Conservation (phyloP, 2,888 invertebrate species). For the Biston stratarius region DNA sequence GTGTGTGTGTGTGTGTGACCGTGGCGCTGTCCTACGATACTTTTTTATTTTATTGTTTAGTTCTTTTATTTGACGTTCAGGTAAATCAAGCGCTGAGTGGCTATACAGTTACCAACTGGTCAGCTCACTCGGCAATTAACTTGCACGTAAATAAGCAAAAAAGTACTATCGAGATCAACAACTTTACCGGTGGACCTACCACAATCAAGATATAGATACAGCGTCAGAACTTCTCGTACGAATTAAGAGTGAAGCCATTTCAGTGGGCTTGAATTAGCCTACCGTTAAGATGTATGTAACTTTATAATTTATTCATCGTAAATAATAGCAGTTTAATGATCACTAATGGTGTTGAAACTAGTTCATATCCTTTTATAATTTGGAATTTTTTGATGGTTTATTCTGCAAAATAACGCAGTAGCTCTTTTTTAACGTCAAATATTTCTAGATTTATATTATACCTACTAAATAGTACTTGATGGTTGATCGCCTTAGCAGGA, state of each 20-base stretch:
- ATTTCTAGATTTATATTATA: no score
- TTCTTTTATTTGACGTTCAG: no score
- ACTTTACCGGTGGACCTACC: slow-evolving; percentile 21
- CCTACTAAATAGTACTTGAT: no score
- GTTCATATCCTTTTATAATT: background rate
- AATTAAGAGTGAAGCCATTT: background rate
- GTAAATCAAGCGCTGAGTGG: no score
- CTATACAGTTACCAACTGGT: slow-evolving; percentile 22
- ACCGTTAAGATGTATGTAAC: background rate
- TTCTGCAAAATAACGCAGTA: no score
- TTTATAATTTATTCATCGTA: background rate
- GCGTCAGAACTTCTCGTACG: background rate
- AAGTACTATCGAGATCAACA: slow-evolving; percentile 19
- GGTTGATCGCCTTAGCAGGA: no score
- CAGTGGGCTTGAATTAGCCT: slow-evolving; percentile 22
- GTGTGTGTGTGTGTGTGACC: no score
- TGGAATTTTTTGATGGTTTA: no score
- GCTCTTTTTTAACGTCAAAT: no score
- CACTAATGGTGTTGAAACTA: background rate
- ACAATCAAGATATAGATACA: background rate
- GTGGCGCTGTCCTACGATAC: no score
- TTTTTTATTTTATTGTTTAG: no score
- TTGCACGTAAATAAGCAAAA: slow-evolving; percentile 35
- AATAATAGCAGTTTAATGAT: background rate
- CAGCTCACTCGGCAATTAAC: slow-evolving; percentile 35